Base-by-base conservation (phyloP, 1,140 invertebrate genomes). In the Carposina sasakii region DNA sequence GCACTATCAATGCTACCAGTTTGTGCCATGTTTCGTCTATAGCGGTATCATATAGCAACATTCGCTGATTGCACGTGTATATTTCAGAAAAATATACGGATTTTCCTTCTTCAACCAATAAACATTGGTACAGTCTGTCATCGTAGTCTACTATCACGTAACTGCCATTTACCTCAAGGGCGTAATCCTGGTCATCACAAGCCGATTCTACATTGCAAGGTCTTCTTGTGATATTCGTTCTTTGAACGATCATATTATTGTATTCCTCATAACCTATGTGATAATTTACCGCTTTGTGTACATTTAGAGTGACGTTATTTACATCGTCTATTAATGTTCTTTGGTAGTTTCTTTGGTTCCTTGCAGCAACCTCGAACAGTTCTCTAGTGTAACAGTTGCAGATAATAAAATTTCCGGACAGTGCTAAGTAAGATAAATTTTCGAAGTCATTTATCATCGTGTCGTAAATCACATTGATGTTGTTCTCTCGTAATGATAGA, bases 381-480 rank as follows among this genome's bases (percentile, higher is more conserved):
- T 86, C 72, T 46, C 85, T 73, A 0, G 78, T 42, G 4, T 78
- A 47, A 48, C 88, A 87, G 48, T 86, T 85, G 46, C 89, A 90
- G 0, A 88, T 59, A 6, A 89, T 81, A 15, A 81, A 74, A 54
- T 90, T 90, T 0, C 70, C 67, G 0, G 82, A 76, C 0, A 89
- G 20, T 12, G 76, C 77, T 0, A 89, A 30, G 19, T 75, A 77
- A 9, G 57, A 49, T 63, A 85, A 8, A 13, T 63, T 54, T 36
- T 63, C 24, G 50, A 86, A 67, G 55, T 89, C 87, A 16, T 59
- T 47, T 0, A 87, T 51, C 86, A 88, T 88, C 45, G 81, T 69
- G 6, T 64, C 62, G 0, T 85, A 73, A 3, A 89, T 67, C 15
- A 88, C 46, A 26, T 87, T 88, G 10, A 90, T 79, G 33, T 85